Percentiles rank a stretch among this genome's conserved stretches.
Evolutionary conservation across 2,113 vertebrate genomes (phyloP).

Genomic region (Tamias sibiricus): DNA sequence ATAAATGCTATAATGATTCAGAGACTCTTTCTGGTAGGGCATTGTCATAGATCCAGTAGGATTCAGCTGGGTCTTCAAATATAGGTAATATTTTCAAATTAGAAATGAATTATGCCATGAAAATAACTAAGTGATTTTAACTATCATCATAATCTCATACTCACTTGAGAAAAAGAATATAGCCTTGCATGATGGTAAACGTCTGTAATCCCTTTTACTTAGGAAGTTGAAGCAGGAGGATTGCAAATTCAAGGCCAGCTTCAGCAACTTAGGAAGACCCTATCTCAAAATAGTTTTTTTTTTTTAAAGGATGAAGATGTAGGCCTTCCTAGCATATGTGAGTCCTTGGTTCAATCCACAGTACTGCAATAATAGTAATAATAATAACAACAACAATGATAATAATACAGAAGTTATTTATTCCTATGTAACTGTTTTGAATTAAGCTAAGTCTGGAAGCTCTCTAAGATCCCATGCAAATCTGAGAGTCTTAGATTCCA

Average conservation of each 20-base stretch:
- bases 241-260: neutral
- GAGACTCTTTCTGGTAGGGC: neutral
- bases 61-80: neutral
- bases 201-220: neutral
- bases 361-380: too few relatives aligned
- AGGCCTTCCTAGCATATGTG: neutral
- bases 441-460: neutral
- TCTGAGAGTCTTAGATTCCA: neutral
- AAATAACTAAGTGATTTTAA: neutral
- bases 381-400: neutral
- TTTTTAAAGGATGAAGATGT: too few relatives aligned
- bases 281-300: neutral
- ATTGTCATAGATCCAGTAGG: neutral
- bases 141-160: neutral
- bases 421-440: conserved; percentile 8
- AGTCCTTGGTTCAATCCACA: neutral
- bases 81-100: neutral
- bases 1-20: neutral
- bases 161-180: neutral
- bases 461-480: neutral
- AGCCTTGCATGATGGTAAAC: neutral
- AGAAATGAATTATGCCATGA: neutral
- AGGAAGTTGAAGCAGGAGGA: neutral
- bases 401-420: neutral
- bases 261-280: neutral